phyloP scores from a whole-genome alignment of 2,888 invertebrate species.

The Glyphotaelius pellucidus region DNA sequence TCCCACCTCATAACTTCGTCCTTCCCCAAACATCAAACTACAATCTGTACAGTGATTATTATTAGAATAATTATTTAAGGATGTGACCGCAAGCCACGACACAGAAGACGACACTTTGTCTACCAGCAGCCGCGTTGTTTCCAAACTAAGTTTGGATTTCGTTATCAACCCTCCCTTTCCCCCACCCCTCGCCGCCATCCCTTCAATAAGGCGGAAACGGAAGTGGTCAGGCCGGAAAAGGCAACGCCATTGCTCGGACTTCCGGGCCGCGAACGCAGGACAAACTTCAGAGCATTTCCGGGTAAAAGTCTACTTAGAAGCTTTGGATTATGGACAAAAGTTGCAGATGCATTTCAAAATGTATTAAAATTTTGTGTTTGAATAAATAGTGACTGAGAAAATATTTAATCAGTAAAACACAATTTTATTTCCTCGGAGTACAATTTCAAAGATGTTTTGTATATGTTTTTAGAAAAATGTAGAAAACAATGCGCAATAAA shows the following conservation, averaged over 20 bases:
- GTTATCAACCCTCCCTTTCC: neutral
- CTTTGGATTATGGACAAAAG: neutral
- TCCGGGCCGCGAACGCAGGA: constrained; percentile 21
- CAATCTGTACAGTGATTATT: neutral
- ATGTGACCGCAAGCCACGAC: neutral
- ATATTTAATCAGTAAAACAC: neutral
- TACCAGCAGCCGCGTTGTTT: neutral
- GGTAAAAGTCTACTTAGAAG: neutral
- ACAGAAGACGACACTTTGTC: neutral
- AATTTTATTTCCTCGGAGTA: neutral
- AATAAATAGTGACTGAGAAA: neutral
- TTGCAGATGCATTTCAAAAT: neutral
- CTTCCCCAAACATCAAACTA: neutral
- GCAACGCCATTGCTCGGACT: constrained; percentile 37
- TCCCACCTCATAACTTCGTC: neutral
- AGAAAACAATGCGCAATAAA: too few relatives aligned
- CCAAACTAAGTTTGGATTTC: neutral
- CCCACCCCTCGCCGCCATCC: neutral
- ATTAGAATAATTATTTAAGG: neutral
- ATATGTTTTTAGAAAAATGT: too few relatives aligned
- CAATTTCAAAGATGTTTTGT: neutral
- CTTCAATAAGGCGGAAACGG: constrained; percentile 5
- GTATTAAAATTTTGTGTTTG: neutral
- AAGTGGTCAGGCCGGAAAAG: constrained; percentile 35
- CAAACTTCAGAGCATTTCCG: constrained; percentile 26